Conservation (phyloP, 2,888 invertebrate genomes). For the Drosophila hawaiiensis region DNA sequence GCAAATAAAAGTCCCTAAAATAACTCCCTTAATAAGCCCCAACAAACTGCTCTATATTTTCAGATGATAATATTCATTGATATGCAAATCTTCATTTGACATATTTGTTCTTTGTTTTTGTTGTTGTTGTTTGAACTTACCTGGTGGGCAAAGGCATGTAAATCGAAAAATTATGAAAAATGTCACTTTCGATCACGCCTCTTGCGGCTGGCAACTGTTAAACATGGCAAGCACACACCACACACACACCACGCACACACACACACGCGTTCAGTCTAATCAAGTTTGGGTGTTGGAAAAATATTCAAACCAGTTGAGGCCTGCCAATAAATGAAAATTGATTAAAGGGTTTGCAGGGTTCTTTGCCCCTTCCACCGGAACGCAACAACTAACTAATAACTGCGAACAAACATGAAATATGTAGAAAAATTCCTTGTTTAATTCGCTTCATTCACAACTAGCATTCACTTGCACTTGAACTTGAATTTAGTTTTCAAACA, state of each 20-base stretch:
- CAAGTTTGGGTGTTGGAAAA: slow-evolving; percentile 37
- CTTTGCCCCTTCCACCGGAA: slow-evolving; percentile 2
- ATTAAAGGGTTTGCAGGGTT: slow-evolving; percentile 34
- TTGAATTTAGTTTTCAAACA: slow-evolving; percentile 14
- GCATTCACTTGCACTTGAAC: slow-evolving; percentile 21
- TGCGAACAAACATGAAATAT: slow-evolving; percentile 20
- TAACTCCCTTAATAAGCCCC: background rate
- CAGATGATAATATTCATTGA: background rate
- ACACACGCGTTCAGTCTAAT: slow-evolving; percentile 26
- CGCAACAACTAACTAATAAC: slow-evolving; percentile 2
- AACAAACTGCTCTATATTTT: background rate
- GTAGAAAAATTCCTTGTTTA: slow-evolving; percentile 2
- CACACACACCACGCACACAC: slow-evolving; percentile 7
- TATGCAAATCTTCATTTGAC: background rate
- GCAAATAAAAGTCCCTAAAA: background rate
- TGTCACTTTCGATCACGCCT: slow-evolving; percentile 74
- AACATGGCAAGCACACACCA: slow-evolving; percentile 50
- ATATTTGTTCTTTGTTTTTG: background rate
- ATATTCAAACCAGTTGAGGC: slow-evolving; percentile 67
- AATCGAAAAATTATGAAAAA: slow-evolving; percentile 72
- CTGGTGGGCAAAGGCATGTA: slow-evolving; percentile 69
- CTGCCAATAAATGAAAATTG: slow-evolving; percentile 53
- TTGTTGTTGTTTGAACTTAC: slow-evolving; percentile 45
- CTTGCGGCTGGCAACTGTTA: slow-evolving; percentile 50
- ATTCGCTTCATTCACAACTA: slow-evolving; percentile 8